phyloP scores from a whole-genome alignment of 2,113 vertebrate species.

The Apteryx mantelli region DNA sequence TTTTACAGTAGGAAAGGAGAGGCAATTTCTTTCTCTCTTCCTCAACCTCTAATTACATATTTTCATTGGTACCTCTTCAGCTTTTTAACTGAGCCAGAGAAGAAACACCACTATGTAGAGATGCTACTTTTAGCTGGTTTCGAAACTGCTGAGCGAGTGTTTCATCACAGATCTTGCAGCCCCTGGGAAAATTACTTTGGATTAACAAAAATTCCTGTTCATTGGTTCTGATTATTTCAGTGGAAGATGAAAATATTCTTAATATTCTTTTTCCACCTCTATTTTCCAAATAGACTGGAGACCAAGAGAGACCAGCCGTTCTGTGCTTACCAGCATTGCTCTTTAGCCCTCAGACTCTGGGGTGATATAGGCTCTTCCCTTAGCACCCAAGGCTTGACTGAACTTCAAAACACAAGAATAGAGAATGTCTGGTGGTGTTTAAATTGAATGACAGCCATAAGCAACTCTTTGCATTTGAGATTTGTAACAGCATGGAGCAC shows the following conservation, averaged over 20 bases:
- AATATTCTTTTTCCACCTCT: background rate
- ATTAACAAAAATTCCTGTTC: background rate
- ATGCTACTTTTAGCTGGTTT: background rate
- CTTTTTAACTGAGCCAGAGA: background rate
- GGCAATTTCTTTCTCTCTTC: background rate
- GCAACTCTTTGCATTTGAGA: background rate
- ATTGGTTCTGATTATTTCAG: background rate
- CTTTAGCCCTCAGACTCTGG: background rate
- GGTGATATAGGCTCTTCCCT: background rate
- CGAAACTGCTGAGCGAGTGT: background rate
- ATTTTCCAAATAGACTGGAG: background rate
- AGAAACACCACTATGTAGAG: background rate
- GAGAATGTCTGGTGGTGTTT: background rate
- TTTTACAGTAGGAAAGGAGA: background rate
- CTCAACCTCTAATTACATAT: background rate
- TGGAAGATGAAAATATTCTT: background rate
- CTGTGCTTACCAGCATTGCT: background rate
- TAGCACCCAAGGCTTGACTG: background rate
- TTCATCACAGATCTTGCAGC: background rate
- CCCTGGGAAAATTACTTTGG: background rate
- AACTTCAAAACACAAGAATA: background rate
- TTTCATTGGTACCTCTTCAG: background rate
- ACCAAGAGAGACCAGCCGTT: background rate
- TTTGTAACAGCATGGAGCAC: background rate
- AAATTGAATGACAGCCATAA: background rate